Base-by-base conservation (phyloP, 2,888 invertebrate genomes). In the Physocephala rufipes region DNA sequence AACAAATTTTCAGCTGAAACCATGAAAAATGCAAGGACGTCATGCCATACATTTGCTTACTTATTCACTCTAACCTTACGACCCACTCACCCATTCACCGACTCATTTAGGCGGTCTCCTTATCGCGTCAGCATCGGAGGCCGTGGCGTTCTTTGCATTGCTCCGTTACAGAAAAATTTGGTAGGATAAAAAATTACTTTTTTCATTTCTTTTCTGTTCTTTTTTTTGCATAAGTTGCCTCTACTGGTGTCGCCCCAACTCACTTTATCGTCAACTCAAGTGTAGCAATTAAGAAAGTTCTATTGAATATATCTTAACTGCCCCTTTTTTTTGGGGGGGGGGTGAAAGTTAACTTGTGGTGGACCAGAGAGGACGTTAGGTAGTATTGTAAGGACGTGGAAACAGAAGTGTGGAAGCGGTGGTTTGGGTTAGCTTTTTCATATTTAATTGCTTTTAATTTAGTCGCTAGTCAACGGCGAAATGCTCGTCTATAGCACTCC, bases 391-490 rank as follows among this genome's bases (percentile, higher is more conserved):
- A n/a, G n/a, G n/a, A n/a, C n/a, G n/a, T n/a, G n/a, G n/a, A n/a
- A n/a, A n/a, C n/a, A n/a, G n/a, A 55, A 12, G 55, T 24, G 19
- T 24, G 26, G 13, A n/a, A n/a, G 19, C 19, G n/a, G 9, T n/a
- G 53, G 21, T 55, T 55, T 55, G 55, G 21, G n/a, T 21, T 36
- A 51, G 62, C 68, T 62, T 68, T 68, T 68, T 49, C 15, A 68
- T 62, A 61, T 68, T 68, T 68, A 68, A 68, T 68, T 68, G 62
- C 68, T 36, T 68, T 62, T 68, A 68, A 68, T 68, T 68, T 68
- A 51, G 62, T 58, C 58, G 13, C n/a, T 49, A 30, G 36, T 36
- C 36, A 36, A 36, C 9, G 36, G 5, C 9, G 36, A 36, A 36
- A 36, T 7, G 36, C 9, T 36, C n/a, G n/a, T n/a, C n/a, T n/a